A percentile compares a stretch with the other conserved stretches of the same genome.
Evolutionary conservation across 2,888 invertebrate species (phyloP).

Genomic region (Eupsilia transversa): DNA sequence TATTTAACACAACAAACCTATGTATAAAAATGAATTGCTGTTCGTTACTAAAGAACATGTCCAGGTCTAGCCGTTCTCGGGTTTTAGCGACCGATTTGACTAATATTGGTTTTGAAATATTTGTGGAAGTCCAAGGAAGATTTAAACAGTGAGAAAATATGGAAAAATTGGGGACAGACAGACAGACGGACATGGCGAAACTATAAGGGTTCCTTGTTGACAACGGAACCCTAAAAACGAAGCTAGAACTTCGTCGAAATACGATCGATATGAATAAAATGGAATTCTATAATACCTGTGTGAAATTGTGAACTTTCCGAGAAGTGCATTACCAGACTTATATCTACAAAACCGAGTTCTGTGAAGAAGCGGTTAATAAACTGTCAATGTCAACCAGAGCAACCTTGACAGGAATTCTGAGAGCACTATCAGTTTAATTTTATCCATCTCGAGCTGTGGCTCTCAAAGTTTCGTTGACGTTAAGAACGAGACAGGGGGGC

Average conservation of each 20-base stretch:
- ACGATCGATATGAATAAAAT: slow-evolving; percentile 10
- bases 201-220: too few species aligned
- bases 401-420: slow-evolving; percentile 70
- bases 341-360: slow-evolving; percentile 61
- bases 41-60: too few species aligned
- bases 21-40: too few species aligned
- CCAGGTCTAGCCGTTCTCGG: too few species aligned
- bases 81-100: too few species aligned
- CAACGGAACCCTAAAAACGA: too few species aligned
- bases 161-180: too few species aligned
- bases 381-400: slow-evolving; percentile 69
- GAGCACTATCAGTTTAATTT: slow-evolving; percentile 61
- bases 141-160: too few species aligned
- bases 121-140: too few species aligned
- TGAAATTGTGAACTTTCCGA: slow-evolving; percentile 46
- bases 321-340: slow-evolving; percentile 53
- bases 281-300: slow-evolving; percentile 13
- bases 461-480: slow-evolving; percentile 52
- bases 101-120: too few species aligned
- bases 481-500: slow-evolving; percentile 34
- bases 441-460: slow-evolving; percentile 42
- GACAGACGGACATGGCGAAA: too few species aligned
- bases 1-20: not conserved
- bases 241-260: slow-evolving; percentile 30
- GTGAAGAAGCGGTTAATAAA: slow-evolving; percentile 69